A percentile compares a stretch with the other conserved stretches of the same genome.
Evolutionary conservation across 2,888 invertebrate genomes (phyloP).

Genomic region (Morpho achilles): DNA sequence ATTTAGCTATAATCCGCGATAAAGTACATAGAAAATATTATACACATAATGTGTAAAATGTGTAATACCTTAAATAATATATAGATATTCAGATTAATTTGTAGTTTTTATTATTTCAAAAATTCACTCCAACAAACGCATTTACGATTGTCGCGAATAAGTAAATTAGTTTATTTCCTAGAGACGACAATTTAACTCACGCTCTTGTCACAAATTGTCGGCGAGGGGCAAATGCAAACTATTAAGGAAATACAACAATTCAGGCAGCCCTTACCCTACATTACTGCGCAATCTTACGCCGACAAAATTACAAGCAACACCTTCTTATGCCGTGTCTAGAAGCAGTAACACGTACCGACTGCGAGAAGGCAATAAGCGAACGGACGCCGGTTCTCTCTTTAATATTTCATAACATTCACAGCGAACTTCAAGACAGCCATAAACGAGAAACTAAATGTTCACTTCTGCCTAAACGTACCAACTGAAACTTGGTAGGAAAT

Average conservation of each 20-base stretch:
- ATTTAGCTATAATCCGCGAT: too few species aligned
- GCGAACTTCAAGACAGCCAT: constrained; percentile 17
- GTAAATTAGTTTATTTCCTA: constrained; percentile 79
- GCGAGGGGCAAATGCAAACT: constrained; percentile 75
- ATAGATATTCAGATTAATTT: too few species aligned
- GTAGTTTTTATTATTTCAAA: too few species aligned
- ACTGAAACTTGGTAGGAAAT: too few species aligned
- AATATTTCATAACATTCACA: constrained; percentile 26
- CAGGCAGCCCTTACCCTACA: constrained; percentile 72
- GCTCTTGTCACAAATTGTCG: constrained; percentile 77
- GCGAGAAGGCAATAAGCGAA: constrained; percentile 26
- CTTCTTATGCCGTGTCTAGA: constrained; percentile 64
- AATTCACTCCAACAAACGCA: constrained; percentile 43
- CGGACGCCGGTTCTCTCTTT: constrained; percentile 25
- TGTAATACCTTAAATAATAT: too few species aligned
- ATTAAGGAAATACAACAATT: constrained; percentile 79
- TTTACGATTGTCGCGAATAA: constrained; percentile 65
- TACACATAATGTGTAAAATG: too few species aligned
- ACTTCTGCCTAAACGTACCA: constrained; percentile 3
- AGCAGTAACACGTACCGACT: constrained; percentile 57
- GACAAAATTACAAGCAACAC: constrained; percentile 76
- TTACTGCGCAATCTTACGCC: constrained; percentile 74
- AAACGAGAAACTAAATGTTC: constrained; percentile 10
- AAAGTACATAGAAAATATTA: too few species aligned
- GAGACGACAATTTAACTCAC: constrained; percentile 74